Conservation (phyloP, 2,888 invertebrate genomes). For the Stramonita haemastoma region DNA sequence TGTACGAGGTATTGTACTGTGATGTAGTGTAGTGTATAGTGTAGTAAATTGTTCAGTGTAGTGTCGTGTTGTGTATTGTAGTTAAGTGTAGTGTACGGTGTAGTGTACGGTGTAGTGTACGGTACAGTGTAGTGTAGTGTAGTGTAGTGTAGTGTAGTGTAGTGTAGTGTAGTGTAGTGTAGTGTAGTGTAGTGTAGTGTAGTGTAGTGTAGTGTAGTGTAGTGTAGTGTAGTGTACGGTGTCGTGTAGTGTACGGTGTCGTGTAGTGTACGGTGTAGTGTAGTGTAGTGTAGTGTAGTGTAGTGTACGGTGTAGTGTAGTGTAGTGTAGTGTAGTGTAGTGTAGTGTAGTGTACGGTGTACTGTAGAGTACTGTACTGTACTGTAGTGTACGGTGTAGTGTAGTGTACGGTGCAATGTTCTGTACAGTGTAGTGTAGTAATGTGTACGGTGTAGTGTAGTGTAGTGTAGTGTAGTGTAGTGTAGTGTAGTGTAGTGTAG, state of each 20-base stretch:
- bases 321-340: conserved; percentile 23
- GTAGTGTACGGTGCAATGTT: too few species aligned
- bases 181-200: neutral
- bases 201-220: neutral
- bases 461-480: neutral
- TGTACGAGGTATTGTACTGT: too few species aligned
- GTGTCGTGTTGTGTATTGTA: too few species aligned
- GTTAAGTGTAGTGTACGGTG: too few species aligned
- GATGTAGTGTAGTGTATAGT: too few species aligned
- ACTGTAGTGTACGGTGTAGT: neutral
- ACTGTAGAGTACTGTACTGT: too few species aligned
- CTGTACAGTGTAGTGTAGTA: too few species aligned
- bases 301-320: neutral
- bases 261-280: too few species aligned
- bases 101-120: neutral
- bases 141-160: neutral
- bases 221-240: neutral
- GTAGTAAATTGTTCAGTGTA: too few species aligned
- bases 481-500: neutral
- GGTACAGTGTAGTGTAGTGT: neutral
- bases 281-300: too few species aligned
- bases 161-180: neutral
- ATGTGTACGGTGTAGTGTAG: neutral
- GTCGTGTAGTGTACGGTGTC: neutral
- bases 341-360: conserved; percentile 18